Percentiles rank a stretch among this genome's conserved stretches.
Evolutionary conservation across 2,797 vertebrate species (phyloP).

Genomic region (Carcharodon carcharias): DNA sequence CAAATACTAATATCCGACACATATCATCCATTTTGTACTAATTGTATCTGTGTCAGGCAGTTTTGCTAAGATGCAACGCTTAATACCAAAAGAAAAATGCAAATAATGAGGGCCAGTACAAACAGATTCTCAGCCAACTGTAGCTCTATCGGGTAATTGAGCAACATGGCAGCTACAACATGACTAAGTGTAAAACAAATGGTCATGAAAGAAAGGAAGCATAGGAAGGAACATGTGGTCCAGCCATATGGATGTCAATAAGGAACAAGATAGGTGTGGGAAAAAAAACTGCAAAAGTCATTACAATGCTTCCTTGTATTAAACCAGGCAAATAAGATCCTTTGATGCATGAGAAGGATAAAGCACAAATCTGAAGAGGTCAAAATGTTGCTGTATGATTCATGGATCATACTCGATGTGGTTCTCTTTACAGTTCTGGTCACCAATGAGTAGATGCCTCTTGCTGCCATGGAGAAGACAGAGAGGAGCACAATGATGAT

Average conservation of each 20-base stretch:
- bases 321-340: too few species aligned
- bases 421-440: background rate
- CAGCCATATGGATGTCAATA: background rate
- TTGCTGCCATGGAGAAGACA: background rate
- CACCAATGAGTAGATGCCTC: background rate
- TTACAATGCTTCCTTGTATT: background rate
- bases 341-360: background rate
- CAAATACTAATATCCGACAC: background rate
- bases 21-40: background rate
- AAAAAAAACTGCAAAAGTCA: background rate
- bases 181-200: background rate
- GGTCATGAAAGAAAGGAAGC: background rate
- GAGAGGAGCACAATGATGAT: background rate
- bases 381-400: background rate
- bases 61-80: background rate
- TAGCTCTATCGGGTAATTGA: background rate
- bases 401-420: background rate
- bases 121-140: background rate
- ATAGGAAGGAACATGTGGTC: background rate
- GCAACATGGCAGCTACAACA: background rate
- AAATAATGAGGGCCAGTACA: too few species aligned
- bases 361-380: background rate
- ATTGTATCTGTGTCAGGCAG: background rate
- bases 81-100: background rate
- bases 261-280: background rate